Evolutionary conservation across 2,113 vertebrate genomes (phyloP).

Genomic region (Crotalus helleri): DNA sequence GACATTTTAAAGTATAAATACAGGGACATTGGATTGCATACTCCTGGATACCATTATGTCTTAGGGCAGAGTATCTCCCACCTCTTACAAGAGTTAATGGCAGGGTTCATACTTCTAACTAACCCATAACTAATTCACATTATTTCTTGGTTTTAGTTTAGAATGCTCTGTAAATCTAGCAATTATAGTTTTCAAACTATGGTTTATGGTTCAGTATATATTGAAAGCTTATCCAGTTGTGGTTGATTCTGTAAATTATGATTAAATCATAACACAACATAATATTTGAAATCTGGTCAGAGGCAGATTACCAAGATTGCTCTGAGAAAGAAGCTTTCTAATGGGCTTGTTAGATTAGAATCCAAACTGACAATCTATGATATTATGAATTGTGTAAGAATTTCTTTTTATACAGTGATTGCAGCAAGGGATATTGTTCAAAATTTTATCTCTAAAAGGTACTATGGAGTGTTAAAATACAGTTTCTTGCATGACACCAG

Average conservation of each 20-base stretch:
- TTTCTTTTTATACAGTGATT: not conserved
- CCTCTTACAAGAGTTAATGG: not conserved
- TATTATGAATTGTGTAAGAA: not conserved
- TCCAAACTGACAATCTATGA: constrained; percentile 24
- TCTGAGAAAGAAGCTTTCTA: not conserved
- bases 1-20: not conserved
- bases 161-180: not conserved
- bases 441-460: not conserved
- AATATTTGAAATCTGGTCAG: not conserved
- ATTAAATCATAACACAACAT: not conserved
- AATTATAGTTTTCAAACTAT: not conserved
- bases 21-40: not conserved
- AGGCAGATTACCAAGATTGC: not conserved
- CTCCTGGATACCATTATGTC: not conserved
- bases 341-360: not conserved
- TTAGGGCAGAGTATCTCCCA: not conserved
- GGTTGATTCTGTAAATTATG: not conserved
- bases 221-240: not conserved
- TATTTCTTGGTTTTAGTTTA: not conserved
- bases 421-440: not conserved
- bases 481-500: too few relatives aligned
- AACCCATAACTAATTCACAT: not conserved
- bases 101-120: not conserved
- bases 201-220: not conserved
- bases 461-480: not conserved